Base-by-base conservation (phyloP, 2,888 invertebrate species). In the Argyresthia goedartella region DNA sequence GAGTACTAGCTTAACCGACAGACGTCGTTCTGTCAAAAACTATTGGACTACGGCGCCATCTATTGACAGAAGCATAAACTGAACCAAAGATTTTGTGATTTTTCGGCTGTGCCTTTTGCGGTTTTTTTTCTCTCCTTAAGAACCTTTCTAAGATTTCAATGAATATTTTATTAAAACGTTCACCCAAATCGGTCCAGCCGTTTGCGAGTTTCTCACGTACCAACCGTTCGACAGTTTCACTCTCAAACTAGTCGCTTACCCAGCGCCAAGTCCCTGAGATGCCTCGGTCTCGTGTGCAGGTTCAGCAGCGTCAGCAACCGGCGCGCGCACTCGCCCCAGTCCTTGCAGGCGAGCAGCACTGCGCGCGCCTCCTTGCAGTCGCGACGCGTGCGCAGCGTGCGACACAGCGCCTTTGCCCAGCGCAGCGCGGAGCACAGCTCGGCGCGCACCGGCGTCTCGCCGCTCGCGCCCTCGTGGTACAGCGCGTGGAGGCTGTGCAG, bases 401-500 rank as follows among this genome's bases (percentile, higher is more conserved):
- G 89, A 51, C 92, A 89, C 15, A 94, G 76, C 55, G 94, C 90
- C 51, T 92, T 89, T 64, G 94, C 90, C 72, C 94, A 93, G 0
- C 92, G 90, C 56, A 97, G 88, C 46, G 97, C 89, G 62, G 96
- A 95, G 39, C 95, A 90, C 53, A 97, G 88, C 74, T 97, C 97
- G 0, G 95, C 95, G 8, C 96, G 95, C 53, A 96, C 96, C 72
- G 95, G 95, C 69, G 53, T 63, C 39, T 95, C 95, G 75, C 96
- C 95, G 15, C 65, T 69, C 39, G 74, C 75, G 11, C 96, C 96
- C 77, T 97, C 97, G 65, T 96, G 95, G 73, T 96, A 94, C 92
- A 97, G 96, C 60, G 95, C 93, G 87, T 97, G 96, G 55, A 97
- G 87, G 58, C 96, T 95, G 79, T 94, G 94, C 66, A 97, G 90